Percentiles rank a stretch among this genome's conserved stretches.
Conservation (phyloP, 1,140 invertebrate genomes). For the Nebria ingens region DNA sequence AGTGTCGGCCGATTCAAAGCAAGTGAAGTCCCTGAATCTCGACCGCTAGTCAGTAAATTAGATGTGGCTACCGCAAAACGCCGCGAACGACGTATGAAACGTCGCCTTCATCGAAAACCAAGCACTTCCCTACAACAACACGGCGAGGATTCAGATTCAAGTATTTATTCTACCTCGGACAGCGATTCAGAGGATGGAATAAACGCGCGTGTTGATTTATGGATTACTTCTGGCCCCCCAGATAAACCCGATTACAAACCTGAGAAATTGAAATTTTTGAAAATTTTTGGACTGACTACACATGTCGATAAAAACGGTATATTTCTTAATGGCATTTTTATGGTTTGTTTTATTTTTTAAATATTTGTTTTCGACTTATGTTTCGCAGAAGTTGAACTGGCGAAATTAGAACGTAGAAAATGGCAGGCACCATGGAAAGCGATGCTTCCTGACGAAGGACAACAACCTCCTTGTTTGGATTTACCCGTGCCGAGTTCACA, state of each 20-base stretch:
- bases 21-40: background rate
- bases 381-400: constrained; percentile 23
- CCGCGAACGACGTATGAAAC: constrained; percentile 13
- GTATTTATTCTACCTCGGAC: background rate
- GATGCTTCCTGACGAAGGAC: constrained; percentile 11
- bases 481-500: constrained; percentile 29
- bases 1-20: background rate
- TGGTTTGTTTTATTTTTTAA: background rate
- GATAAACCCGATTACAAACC: constrained; percentile 17
- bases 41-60: constrained; percentile 19
- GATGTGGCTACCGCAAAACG: constrained; percentile 25
- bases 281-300: constrained; percentile 27
- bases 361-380: too few relatives aligned
- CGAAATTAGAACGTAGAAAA: constrained; percentile 27
- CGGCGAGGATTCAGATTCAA: constrained; percentile 11
- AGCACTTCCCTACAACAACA: constrained; percentile 1
- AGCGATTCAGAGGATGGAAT: constrained; percentile 1
- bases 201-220: constrained; percentile 20
- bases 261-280: constrained; percentile 26
- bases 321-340: background rate
- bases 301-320: constrained; percentile 27
- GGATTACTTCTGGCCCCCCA: constrained; percentile 26
- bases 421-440: constrained; percentile 22
- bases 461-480: constrained; percentile 19
- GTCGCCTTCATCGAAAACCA: background rate